Evolutionary conservation across 2,797 vertebrate genomes (phyloP).

Genomic region (Odontamblyopus rebecca): DNA sequence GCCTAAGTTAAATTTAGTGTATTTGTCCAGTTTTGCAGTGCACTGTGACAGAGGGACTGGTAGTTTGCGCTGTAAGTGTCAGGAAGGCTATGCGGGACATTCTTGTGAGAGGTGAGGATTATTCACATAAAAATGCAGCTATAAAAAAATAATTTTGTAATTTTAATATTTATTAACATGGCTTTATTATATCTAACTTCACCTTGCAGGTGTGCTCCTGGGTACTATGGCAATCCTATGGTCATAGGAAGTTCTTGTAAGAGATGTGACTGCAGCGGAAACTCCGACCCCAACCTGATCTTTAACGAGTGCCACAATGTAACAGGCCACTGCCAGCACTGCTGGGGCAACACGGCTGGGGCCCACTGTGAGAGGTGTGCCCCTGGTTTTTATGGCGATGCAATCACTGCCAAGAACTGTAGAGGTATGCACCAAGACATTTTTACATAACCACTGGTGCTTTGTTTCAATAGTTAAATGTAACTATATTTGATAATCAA

Average conservation of each 20-base stretch:
- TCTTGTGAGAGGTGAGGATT: constrained; percentile 90
- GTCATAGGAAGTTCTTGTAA: constrained; percentile 84
- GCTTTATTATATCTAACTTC: not conserved
- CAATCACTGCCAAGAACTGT: constrained; percentile 87
- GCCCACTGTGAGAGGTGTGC: constrained; percentile 89
- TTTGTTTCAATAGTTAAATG: too few relatives aligned
- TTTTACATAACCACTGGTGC: not conserved
- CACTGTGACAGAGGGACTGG: constrained; percentile 84
- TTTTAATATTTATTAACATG: not conserved
- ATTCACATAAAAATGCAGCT: not conserved
- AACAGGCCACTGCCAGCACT: constrained; percentile 90
- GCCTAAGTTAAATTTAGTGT: constrained; percentile 11
- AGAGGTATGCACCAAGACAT: constrained; percentile 76
- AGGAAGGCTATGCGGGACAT: constrained; percentile 90
- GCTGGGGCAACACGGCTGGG: constrained; percentile 87
- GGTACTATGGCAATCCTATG: constrained; percentile 94
- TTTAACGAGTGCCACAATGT: constrained; percentile 94
- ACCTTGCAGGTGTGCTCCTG: constrained; percentile 87
- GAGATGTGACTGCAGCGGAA: constrained; percentile 93
- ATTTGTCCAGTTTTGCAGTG: constrained; percentile 85
- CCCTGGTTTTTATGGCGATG: constrained; percentile 89
- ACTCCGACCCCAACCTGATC: constrained; percentile 95
- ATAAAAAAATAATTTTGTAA: not conserved
- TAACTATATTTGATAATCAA: not conserved
- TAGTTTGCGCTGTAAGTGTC: constrained; percentile 85